Evolutionary conservation across 2,888 invertebrate species (phyloP).

Genomic region (Strigamia transsilvanica): DNA sequence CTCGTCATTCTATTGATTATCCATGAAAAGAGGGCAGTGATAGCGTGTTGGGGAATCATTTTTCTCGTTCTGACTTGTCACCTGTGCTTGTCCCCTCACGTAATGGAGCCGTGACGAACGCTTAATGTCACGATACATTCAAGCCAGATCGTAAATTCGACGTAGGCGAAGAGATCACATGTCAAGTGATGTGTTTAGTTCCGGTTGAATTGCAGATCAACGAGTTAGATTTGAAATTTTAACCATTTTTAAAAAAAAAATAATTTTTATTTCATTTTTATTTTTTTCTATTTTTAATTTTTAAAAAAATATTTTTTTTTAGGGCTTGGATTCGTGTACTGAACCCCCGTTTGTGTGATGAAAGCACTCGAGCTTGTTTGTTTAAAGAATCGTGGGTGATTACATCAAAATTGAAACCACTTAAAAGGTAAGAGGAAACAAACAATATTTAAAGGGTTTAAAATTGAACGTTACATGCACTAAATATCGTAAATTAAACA

Average conservation of each 20-base stretch:
- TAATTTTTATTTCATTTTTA: not conserved
- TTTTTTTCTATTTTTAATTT: too few relatives aligned
- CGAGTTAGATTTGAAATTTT: not conserved
- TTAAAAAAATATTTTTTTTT: too few relatives aligned
- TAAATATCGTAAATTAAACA: too few relatives aligned
- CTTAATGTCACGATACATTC: constrained; percentile 33
- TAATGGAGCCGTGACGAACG: constrained; percentile 43
- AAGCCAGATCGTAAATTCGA: constrained; percentile 25
- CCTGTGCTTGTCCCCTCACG: constrained; percentile 42
- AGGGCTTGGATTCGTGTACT: too few relatives aligned
- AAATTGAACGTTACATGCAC: too few relatives aligned
- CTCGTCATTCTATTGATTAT: constrained; percentile 35
- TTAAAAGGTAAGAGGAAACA: constrained; percentile 1
- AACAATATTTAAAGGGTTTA: too few relatives aligned
- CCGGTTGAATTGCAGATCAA: constrained; percentile 4
- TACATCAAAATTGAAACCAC: constrained; percentile 1
- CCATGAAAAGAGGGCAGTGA: constrained; percentile 45
- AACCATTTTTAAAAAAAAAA: not conserved
- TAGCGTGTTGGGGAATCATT: constrained; percentile 43
- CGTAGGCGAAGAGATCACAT: constrained; percentile 13
- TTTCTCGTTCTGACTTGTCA: constrained; percentile 38
- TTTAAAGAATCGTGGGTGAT: not conserved
- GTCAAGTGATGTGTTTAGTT: constrained; percentile 40
- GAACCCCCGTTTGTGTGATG: too few relatives aligned
- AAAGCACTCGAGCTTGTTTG: constrained; percentile 2